These are phyloP conservation scores for Sebastes trivittatus DNA, from an alignment of 2,797 vertebrate genomes.

Conservation along the genomic window DNA sequence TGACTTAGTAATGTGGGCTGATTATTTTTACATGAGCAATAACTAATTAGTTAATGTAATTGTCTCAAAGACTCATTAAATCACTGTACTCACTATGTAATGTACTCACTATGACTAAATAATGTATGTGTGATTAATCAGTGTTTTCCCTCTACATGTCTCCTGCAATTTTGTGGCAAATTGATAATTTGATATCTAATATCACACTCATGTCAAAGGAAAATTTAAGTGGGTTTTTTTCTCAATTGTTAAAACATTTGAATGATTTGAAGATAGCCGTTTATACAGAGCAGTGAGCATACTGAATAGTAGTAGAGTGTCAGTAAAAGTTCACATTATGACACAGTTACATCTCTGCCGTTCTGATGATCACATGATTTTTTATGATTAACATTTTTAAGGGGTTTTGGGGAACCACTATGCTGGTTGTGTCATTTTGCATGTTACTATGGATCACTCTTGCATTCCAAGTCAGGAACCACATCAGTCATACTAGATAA, in stretches of 20 bases:
- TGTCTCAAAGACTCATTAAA: constrained; percentile 30
- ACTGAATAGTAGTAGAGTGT: neutral
- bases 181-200: neutral
- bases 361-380: neutral
- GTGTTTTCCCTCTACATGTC: constrained; percentile 1
- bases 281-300: neutral
- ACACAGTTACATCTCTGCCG: neutral
- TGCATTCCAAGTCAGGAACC: neutral
- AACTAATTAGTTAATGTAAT: constrained; percentile 49
- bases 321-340: neutral
- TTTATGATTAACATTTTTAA: neutral
- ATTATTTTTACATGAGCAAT: constrained; percentile 50
- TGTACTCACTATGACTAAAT: constrained; percentile 32
- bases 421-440: neutral
- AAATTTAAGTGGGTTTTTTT: neutral
- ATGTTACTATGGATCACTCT: no score
- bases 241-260: neutral
- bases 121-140: constrained; percentile 34
- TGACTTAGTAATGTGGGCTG: constrained; percentile 7
- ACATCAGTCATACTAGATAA: neutral
- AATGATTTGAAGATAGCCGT: neutral
- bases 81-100: constrained; percentile 4
- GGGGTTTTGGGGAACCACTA: neutral
- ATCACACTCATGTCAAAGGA: neutral
- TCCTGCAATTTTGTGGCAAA: neutral